Conservation (phyloP, 2,113 vertebrate genomes). For the Cebus imitator region DNA sequence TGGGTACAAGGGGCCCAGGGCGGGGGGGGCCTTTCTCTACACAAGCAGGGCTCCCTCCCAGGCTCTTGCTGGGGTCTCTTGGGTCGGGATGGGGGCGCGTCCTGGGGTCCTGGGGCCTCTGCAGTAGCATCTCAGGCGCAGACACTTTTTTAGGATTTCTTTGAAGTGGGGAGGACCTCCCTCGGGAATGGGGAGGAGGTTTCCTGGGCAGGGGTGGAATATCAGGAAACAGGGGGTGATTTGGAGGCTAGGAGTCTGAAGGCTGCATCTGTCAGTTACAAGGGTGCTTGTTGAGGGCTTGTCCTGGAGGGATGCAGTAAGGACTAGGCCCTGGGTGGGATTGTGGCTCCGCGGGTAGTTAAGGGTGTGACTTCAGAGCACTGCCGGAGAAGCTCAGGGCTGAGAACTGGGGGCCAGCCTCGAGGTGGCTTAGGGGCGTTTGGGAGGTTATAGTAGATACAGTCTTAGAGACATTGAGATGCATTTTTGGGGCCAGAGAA, state of each 20-base stretch:
- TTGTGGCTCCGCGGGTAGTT: not conserved
- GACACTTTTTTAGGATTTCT: not conserved
- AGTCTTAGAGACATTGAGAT: not conserved
- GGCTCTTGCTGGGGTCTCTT: not conserved
- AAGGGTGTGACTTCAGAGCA: not conserved
- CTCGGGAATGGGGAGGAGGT: not conserved
- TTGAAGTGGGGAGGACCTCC: not conserved
- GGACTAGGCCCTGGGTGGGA: not conserved
- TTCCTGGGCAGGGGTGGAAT: not conserved
- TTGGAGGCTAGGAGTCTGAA: not conserved
- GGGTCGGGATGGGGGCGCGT: no score
- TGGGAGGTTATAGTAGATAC: not conserved
- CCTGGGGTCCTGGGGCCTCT: not conserved
- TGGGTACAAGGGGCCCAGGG: conserved; percentile 19
- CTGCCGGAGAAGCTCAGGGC: not conserved
- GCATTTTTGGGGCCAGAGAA: not conserved
- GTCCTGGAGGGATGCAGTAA: not conserved
- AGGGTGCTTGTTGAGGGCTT: not conserved
- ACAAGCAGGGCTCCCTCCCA: not conserved
- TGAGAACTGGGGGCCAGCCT: not conserved
- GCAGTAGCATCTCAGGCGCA: not conserved
- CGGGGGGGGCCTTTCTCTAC: not conserved
- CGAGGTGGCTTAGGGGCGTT: not conserved
- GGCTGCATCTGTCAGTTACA: not conserved
- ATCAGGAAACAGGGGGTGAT: not conserved